Percentiles rank a stretch among this genome's conserved stretches.
Evolutionary conservation across 2,888 invertebrate genomes (phyloP).

Genomic region (Liposcelis brunnea): DNA sequence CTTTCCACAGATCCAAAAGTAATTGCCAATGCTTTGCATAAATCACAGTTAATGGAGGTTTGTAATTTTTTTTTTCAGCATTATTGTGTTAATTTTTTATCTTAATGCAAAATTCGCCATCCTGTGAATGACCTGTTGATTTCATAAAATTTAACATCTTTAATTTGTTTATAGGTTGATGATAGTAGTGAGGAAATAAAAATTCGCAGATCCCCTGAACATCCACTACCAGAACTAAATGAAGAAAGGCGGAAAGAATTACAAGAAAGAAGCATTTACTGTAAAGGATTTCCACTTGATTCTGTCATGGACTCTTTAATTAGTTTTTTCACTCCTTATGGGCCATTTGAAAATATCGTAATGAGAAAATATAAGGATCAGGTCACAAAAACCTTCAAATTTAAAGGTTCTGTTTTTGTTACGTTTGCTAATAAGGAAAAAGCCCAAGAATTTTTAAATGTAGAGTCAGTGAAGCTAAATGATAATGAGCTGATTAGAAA

Average conservation of each 20-base stretch:
- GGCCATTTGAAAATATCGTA: constrained; percentile 30
- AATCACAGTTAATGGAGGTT: constrained; percentile 53
- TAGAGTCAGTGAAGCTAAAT: constrained; percentile 47
- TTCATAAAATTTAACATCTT: constrained; percentile 16
- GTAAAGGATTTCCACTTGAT: constrained; percentile 67
- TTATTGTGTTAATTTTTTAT: constrained; percentile 24
- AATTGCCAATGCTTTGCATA: constrained; percentile 54
- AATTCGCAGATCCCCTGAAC: constrained; percentile 52
- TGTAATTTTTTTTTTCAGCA: constrained; percentile 22
- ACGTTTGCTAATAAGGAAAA: constrained; percentile 67
- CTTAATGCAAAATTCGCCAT: constrained; percentile 11
- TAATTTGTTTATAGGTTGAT: constrained; percentile 25
- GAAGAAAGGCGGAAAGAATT: constrained; percentile 68
- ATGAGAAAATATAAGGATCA: constrained; percentile 41
- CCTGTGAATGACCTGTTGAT: constrained; percentile 13
- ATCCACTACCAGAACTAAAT: constrained; percentile 67
- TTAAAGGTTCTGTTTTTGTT: constrained; percentile 86
- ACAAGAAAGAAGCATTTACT: constrained; percentile 60
- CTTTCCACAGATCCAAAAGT: constrained; percentile 48
- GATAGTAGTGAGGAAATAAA: constrained; percentile 50
- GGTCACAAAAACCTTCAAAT: constrained; percentile 42
- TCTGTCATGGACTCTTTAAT: constrained; percentile 50
- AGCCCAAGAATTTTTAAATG: constrained; percentile 59
- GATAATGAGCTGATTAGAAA: constrained; percentile 45
- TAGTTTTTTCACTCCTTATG: constrained; percentile 50